Evolutionary conservation across 1,140 invertebrate genomes (phyloP).

Genomic region (Drosophila parabipectinata): DNA sequence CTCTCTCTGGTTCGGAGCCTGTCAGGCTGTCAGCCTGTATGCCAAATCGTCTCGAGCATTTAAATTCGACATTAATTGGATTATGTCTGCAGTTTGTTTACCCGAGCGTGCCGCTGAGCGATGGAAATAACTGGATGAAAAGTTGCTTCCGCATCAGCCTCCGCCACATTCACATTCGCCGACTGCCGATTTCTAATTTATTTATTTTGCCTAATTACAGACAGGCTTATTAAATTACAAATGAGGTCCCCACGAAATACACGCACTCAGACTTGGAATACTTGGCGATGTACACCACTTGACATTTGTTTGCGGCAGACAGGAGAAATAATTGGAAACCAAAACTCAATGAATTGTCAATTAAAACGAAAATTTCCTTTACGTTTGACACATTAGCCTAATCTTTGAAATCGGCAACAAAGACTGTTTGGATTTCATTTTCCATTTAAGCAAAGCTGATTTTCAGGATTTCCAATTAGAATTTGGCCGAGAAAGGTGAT

Average conservation of each 20-base stretch:
- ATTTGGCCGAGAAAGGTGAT: not conserved
- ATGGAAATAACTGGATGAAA: constrained; percentile 13
- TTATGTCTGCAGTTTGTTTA: constrained; percentile 67
- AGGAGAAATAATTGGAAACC: constrained; percentile 33
- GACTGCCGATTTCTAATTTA: constrained; percentile 47
- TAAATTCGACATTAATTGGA: constrained; percentile 78
- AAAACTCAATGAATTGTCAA: constrained; percentile 28
- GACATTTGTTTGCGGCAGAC: constrained; percentile 23
- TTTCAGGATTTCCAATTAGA: not conserved
- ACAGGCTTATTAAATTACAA: constrained; percentile 62
- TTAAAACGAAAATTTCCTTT: constrained; percentile 20
- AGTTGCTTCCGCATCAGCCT: constrained; percentile 10
- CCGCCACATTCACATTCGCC: too few species aligned
- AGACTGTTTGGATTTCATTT: constrained; percentile 1
- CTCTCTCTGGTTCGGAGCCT: not conserved
- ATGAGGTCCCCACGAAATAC: constrained; percentile 6
- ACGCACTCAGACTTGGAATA: not conserved
- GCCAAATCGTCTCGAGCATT: constrained; percentile 71
- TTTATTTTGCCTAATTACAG: constrained; percentile 60
- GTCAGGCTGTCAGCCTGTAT: constrained; percentile 19
- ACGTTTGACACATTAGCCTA: constrained; percentile 4
- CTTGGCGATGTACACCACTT: constrained; percentile 14
- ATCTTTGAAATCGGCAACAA: constrained; percentile 4
- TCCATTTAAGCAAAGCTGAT: not conserved
- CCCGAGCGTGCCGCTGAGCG: constrained; percentile 32